Base-by-base conservation (phyloP, 2,888 invertebrate genomes). In the Chalcosyrphus nemorum region DNA sequence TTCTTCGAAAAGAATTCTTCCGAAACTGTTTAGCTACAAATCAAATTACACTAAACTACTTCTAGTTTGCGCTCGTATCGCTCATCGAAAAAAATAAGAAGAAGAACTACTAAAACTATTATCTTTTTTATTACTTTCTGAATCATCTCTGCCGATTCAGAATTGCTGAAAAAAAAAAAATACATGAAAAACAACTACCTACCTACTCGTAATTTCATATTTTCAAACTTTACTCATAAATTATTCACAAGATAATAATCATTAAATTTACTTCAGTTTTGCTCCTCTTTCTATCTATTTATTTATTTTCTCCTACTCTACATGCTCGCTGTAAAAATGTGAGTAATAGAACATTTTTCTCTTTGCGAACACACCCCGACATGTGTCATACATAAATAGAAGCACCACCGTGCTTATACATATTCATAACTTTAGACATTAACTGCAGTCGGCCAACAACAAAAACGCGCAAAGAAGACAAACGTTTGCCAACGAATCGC, bases 331-430 rank as follows among this genome's bases (percentile, higher is more conserved):
- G 45, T 35, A 11, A 35, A 47, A 50, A 57, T 57, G 11, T 38
- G 35, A 13, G n/a, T 17, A 29, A 27, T 27, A 41, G 52, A 45
- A 45, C 6, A 56, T 0, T 56, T 19, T 35, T 38, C n/a, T 24
- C 45, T 45, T 45, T 45, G 11, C 35, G n/a, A 41, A 59, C 29
- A 52, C 15, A 35, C 2, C 74, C 65, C 43, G 38, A 35, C 56
- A 65, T 65, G 54, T 56, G 56, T 54, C 47, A 38, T 65, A 43
- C 52, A 65, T 15, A 65, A 74, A 65, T 74, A 74, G 65, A 65
- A 13, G 47, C 15, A 29, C 11, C 13, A 19, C 11, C 13, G 29
- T 27, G 11, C 4, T 24, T 41, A 15, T 24, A n/a, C n/a, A n/a
- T 21, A 54, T n/a, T 72, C 43, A 54, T 72, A 32, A 32, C 4